A percentile compares a stretch with the other conserved stretches of the same genome.
These are phyloP conservation scores for Scaptodrosophila lebanonensis DNA, from an alignment of 1,140 invertebrate species.

Conservation along the genomic window DNA sequence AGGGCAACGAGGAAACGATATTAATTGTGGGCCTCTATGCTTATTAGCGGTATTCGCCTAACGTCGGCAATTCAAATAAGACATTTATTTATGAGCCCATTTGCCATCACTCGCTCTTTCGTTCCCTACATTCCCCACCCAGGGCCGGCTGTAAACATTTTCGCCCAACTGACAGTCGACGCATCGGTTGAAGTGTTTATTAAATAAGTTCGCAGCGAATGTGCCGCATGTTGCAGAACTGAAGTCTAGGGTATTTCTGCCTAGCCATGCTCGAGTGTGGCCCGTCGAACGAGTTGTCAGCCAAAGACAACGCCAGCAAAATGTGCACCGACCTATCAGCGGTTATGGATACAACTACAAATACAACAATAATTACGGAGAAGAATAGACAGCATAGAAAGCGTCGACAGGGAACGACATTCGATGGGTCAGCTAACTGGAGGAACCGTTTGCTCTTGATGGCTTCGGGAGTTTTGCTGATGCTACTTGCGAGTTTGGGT, in stretches of 20 bases:
- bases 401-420: too few species aligned
- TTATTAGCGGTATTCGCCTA: conserved; percentile 25
- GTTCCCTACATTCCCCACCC: conserved; percentile 42
- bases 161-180: conserved; percentile 13
- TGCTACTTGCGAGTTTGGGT: too few species aligned
- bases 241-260: conserved; percentile 30
- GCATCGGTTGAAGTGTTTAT: conserved; percentile 66
- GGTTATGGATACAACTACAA: conserved; percentile 9
- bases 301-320: conserved; percentile 24
- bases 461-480: too few species aligned
- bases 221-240: conserved; percentile 42
- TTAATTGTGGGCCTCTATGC: conserved; percentile 45
- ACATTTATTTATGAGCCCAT: conserved; percentile 43
- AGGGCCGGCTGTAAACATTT: conserved; percentile 25
- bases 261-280: too few species aligned
- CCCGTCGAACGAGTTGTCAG: conserved; percentile 39
- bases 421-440: too few species aligned
- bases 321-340: conserved; percentile 33
- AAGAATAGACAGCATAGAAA: too few species aligned
- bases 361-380: too few species aligned
- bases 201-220: conserved; percentile 35
- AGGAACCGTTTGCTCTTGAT: too few species aligned
- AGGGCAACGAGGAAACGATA: conserved; percentile 11
- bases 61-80: conserved; percentile 1
- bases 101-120: conserved; percentile 37